phyloP scores from a whole-genome alignment of 1,140 invertebrate species.

The Drosophila bifasciata region DNA sequence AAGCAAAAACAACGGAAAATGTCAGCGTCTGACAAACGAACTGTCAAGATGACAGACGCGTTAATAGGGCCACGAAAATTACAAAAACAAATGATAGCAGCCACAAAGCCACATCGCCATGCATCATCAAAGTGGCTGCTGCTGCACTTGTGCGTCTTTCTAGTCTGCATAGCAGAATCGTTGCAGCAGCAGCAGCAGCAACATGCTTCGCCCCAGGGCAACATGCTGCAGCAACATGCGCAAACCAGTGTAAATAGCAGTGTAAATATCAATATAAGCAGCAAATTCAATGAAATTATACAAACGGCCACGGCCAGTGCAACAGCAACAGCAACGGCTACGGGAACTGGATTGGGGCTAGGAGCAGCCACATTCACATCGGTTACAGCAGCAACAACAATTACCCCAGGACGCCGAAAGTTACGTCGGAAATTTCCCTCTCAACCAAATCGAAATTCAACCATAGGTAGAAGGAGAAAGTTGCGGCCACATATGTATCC shows the following conservation, averaged over 20 bases:
- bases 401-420: constrained; percentile 57
- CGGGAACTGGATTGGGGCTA: constrained; percentile 25
- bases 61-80: constrained; percentile 52
- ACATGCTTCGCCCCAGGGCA: constrained; percentile 63
- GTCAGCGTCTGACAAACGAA: constrained; percentile 75
- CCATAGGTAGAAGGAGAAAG: constrained; percentile 56
- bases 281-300: constrained; percentile 81
- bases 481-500: constrained; percentile 57
- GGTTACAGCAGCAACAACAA: constrained; percentile 40
- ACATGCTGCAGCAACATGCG: constrained; percentile 73
- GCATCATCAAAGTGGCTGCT: constrained; percentile 38
- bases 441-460: constrained; percentile 38
- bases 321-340: constrained; percentile 24
- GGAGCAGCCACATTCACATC: constrained; percentile 32
- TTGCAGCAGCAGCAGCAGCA: constrained; percentile 53
- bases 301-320: constrained; percentile 64
- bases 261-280: constrained; percentile 82
- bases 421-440: constrained; percentile 64
- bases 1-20: constrained; percentile 50
- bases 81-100: constrained; percentile 34
- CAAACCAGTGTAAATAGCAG: constrained; percentile 82
- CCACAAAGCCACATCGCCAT: constrained; percentile 5
- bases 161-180: constrained; percentile 71
- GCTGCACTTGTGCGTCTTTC: constrained; percentile 70
- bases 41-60: constrained; percentile 76